Conservation (phyloP, 2,888 invertebrate species). For the Calephelis perditalis region DNA sequence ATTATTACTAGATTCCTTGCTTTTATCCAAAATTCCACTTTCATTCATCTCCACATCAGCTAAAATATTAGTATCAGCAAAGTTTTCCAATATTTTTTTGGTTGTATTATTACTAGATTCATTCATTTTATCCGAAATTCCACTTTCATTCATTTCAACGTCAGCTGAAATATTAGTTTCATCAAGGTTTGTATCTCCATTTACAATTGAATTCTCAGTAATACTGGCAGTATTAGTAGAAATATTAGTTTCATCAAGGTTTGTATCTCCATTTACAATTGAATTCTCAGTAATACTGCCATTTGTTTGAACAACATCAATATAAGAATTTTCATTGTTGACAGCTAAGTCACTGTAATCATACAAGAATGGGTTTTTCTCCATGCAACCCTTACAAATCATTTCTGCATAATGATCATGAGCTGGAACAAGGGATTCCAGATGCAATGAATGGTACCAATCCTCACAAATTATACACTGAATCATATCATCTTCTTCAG, state of each 20-base stretch:
- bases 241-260: slow-evolving; percentile 6
- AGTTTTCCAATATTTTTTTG: neutral
- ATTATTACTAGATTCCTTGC: neutral
- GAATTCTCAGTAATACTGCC: slow-evolving; percentile 27
- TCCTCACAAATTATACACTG: slow-evolving; percentile 98
- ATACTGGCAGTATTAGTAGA: too few relatives aligned
- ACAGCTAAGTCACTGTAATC: slow-evolving; percentile 80
- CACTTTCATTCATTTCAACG: neutral
- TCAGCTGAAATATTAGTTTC: slow-evolving; percentile 2
- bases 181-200: slow-evolving; percentile 17
- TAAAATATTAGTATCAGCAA: slow-evolving; percentile 8
- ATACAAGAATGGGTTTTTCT: slow-evolving; percentile 85
- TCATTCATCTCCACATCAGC: slow-evolving; percentile 2
- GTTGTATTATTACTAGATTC: neutral
- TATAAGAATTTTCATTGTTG: slow-evolving; percentile 43
- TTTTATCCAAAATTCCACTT: neutral
- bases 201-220: slow-evolving; percentile 20
- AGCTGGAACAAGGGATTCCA: slow-evolving; percentile 78
- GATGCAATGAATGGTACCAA: slow-evolving; percentile 94
- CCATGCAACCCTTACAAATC: slow-evolving; percentile 88
- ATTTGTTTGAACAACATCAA: slow-evolving; percentile 36
- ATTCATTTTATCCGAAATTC: neutral
- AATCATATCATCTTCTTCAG: slow-evolving; percentile 93
- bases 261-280: slow-evolving; percentile 19
- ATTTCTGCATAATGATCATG: slow-evolving; percentile 86